A percentile compares a stretch with the other conserved stretches of the same genome.
phyloP scores from a whole-genome alignment of 2,113 vertebrate species.

The Pseudorasbora parva region DNA sequence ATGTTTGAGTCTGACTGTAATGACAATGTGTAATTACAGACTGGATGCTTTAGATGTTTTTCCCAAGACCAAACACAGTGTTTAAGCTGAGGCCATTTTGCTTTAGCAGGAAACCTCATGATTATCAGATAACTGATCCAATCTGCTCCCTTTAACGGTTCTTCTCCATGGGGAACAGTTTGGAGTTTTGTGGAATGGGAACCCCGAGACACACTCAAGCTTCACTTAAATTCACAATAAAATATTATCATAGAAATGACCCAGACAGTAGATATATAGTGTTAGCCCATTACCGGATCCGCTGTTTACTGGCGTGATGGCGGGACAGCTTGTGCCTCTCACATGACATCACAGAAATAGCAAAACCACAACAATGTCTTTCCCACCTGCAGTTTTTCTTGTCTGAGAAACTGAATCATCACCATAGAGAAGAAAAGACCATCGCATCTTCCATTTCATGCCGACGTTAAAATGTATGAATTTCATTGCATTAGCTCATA shows the following conservation, averaged over 20 bases:
- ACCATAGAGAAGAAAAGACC: too few species aligned
- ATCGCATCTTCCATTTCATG: too few species aligned
- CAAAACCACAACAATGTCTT: too few species aligned
- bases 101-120: slow-evolving; percentile 28
- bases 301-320: too few species aligned
- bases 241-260: too few species aligned
- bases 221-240: background rate
- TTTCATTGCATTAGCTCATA: background rate
- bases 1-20: slow-evolving; percentile 5
- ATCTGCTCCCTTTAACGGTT: background rate
- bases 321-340: too few species aligned
- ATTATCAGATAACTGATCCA: background rate
- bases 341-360: too few species aligned
- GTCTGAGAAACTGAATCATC: too few species aligned
- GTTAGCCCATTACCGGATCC: too few species aligned
- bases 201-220: background rate
- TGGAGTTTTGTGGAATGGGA: slow-evolving; percentile 1
- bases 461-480: background rate
- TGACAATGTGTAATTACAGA: slow-evolving; percentile 32
- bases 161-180: too few species aligned
- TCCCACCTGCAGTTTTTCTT: too few species aligned
- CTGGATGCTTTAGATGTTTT: background rate
- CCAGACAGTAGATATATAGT: too few species aligned
- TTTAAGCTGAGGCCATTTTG: background rate
- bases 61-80: background rate